These are phyloP conservation scores for Bombus sylvicola DNA, from an alignment of 1,140 invertebrate genomes.

Conservation along the genomic window DNA sequence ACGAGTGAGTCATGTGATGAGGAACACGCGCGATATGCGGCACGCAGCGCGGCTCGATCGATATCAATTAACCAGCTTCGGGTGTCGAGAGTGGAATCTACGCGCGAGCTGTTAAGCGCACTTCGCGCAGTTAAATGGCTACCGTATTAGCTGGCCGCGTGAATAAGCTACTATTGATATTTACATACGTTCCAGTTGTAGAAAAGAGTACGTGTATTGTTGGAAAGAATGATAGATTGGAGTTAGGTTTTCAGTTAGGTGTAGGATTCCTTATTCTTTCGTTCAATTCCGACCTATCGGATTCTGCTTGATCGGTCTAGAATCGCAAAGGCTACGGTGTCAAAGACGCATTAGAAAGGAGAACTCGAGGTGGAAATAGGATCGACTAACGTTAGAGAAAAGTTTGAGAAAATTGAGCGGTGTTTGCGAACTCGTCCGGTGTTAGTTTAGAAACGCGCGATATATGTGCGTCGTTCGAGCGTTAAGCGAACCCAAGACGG, in stretches of 20 bases:
- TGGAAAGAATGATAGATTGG: neutral
- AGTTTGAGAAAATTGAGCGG: neutral
- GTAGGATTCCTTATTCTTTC: no score
- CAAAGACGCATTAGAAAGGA: no score
- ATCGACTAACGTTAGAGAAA: neutral
- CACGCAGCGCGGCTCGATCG: neutral
- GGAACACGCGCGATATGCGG: neutral
- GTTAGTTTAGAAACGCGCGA: neutral
- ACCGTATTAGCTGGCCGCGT: neutral
- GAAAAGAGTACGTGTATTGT: neutral
- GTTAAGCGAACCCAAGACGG: constrained; percentile 17
- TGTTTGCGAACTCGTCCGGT: neutral
- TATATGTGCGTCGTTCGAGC: constrained; percentile 8
- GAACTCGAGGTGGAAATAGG: neutral
- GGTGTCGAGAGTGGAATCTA: constrained; percentile 1
- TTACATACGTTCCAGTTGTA: neutral
- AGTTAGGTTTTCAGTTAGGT: no score
- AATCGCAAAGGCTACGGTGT: no score
- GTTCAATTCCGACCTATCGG: no score
- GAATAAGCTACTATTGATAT: constrained; percentile 12
- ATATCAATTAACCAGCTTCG: constrained; percentile 37
- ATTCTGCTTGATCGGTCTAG: no score
- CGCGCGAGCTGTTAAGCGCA: neutral
- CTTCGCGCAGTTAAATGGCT: constrained; percentile 1
- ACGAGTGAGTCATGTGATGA: neutral